phyloP scores from a whole-genome alignment of 2,888 invertebrate genomes.

The Stomorhina lunata region DNA sequence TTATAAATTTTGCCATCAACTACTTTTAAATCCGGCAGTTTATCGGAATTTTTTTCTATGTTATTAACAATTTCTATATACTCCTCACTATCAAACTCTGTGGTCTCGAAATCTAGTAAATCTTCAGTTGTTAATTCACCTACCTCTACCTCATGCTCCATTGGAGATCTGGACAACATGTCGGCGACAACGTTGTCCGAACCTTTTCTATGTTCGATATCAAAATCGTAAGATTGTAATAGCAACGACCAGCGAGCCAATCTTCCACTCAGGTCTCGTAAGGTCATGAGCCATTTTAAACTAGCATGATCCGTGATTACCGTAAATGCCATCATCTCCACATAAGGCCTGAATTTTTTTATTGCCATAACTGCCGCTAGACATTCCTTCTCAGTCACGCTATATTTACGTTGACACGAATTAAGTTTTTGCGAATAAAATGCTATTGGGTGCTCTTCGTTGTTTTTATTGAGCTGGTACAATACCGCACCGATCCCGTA shows the following conservation, averaged over 20 bases:
- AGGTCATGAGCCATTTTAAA: conserved; percentile 25
- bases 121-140: not conserved
- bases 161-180: conserved; percentile 38
- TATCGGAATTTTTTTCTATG: not conserved
- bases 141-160: not conserved
- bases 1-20: not conserved
- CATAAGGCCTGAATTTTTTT: no score
- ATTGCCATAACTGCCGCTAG: no score
- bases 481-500: conserved; percentile 11
- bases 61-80: conserved; percentile 3
- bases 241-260: conserved; percentile 68
- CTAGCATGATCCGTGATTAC: conserved; percentile 30
- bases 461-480: not conserved
- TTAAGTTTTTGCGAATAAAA: conserved; percentile 12
- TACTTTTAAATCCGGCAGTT: not conserved
- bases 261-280: conserved; percentile 67
- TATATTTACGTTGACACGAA: not conserved
- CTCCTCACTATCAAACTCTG: conserved; percentile 9
- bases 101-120: conserved; percentile 17
- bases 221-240: conserved; percentile 64
- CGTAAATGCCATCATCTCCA: no score
- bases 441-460: conserved; percentile 15
- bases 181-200: conserved; percentile 64
- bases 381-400: no score
- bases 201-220: conserved; percentile 69